A percentile compares a stretch with the other conserved stretches of the same genome.
These are phyloP conservation scores for Burhinus bistriatus DNA, from an alignment of 2,113 vertebrate species.

Conservation along the genomic window DNA sequence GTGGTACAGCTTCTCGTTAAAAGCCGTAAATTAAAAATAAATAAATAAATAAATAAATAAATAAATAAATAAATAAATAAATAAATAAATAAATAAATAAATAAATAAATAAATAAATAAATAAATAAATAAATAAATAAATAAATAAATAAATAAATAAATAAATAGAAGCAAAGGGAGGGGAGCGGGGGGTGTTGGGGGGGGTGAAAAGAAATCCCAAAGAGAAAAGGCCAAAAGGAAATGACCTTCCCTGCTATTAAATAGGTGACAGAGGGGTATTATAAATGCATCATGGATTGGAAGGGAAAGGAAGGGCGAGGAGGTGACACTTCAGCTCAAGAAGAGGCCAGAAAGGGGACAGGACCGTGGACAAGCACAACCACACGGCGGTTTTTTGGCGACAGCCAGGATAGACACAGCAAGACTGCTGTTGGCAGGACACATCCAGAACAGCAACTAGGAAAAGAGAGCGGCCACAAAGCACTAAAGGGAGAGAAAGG, in stretches of 20 bases:
- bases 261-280: background rate
- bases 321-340: background rate
- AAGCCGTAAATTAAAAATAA: background rate
- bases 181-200: accelerated
- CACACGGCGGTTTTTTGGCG: background rate
- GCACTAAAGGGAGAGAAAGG: background rate
- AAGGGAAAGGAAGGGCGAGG: background rate
- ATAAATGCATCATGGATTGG: background rate
- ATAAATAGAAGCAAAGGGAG: background rate
- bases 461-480: background rate
- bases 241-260: background rate
- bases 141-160: background rate
- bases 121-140: background rate
- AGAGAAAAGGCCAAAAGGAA: slow-evolving; percentile 1
- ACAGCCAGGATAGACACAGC: accelerated
- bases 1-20: background rate
- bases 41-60: background rate
- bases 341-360: background rate
- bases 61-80: background rate
- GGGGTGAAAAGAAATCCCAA: background rate
- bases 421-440: background rate
- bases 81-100: background rate
- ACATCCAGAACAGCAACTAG: background rate
- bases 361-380: accelerated
- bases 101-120: background rate